Conservation (phyloP, 2,888 invertebrate species). For the Leptogaster cylindrica region DNA sequence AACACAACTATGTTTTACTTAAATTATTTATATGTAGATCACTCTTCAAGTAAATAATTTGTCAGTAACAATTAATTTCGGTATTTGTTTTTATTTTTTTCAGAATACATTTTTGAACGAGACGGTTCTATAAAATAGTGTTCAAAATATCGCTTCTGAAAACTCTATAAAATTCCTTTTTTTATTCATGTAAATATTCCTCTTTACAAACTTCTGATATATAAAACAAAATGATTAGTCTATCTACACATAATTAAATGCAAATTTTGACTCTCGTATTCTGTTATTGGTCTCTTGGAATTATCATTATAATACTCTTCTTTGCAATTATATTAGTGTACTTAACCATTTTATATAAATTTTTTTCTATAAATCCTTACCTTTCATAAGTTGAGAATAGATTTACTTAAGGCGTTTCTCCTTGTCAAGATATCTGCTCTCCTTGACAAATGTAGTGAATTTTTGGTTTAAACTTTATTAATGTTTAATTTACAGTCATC, state of each 20-base stretch:
- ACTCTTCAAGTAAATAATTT: too few relatives aligned
- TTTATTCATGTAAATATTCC: constrained; percentile 16
- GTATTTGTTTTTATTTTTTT: too few relatives aligned
- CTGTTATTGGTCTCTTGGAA: constrained; percentile 23
- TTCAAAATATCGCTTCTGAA: constrained; percentile 24
- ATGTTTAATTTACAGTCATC: constrained; percentile 1
- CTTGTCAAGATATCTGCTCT: constrained; percentile 9
- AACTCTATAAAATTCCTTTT: constrained; percentile 16
- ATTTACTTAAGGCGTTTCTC: constrained; percentile 31
- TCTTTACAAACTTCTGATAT: constrained; percentile 15
- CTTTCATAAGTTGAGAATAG: constrained; percentile 22
- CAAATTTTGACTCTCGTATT: constrained; percentile 7
- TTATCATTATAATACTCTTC: constrained; percentile 11
- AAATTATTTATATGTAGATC: too few relatives aligned
- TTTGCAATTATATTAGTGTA: constrained; percentile 16
- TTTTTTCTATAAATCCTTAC: too few relatives aligned
- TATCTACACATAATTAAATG: constrained; percentile 9
- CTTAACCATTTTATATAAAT: constrained; percentile 36
- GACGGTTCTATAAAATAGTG: constrained; percentile 18
- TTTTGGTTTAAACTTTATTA: neutral
- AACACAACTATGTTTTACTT: neutral
- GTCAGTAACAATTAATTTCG: too few relatives aligned
- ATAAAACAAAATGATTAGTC: constrained; percentile 1
- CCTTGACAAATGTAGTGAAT: constrained; percentile 16
- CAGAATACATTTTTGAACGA: too few relatives aligned